These are phyloP conservation scores for Morus bassanus DNA, from an alignment of 2,797 vertebrate genomes.

Conservation along the genomic window DNA sequence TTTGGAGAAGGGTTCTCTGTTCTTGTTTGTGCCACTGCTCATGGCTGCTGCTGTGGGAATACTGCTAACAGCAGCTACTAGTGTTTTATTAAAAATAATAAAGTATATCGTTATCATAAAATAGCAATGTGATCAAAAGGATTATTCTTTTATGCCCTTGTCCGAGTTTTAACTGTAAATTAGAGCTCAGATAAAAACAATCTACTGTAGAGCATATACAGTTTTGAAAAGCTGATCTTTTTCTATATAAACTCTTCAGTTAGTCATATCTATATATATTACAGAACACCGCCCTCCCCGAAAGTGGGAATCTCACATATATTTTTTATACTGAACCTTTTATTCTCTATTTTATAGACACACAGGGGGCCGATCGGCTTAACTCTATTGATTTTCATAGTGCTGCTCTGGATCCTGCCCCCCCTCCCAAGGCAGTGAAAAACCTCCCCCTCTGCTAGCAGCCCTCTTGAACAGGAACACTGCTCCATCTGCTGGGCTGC, in stretches of 20 bases:
- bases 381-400: neutral
- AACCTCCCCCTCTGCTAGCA: fast-evolving
- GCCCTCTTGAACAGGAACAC: slow-evolving; percentile 16
- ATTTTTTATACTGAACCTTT: neutral
- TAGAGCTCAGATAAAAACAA: slow-evolving; percentile 21
- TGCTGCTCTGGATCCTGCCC: neutral
- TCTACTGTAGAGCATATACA: neutral
- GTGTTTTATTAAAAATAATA: slow-evolving; percentile 64
- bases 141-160: slow-evolving; percentile 1
- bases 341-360: neutral
- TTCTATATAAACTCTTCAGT: neutral
- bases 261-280: neutral
- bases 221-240: neutral
- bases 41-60: slow-evolving; percentile 27
- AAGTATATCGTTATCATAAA: slow-evolving; percentile 58
- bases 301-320: neutral
- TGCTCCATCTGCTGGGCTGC: slow-evolving; percentile 73
- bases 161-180: slow-evolving; percentile 25
- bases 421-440: neutral
- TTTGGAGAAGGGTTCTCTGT: neutral
- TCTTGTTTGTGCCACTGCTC: slow-evolving; percentile 31
- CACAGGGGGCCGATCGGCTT: neutral
- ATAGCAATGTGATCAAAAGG: slow-evolving; percentile 13
- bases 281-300: neutral
- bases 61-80: slow-evolving; percentile 14